A percentile compares a stretch with the other conserved stretches of the same genome.
Conservation (phyloP, 2,888 invertebrate genomes). For the Drosophila monieri region DNA sequence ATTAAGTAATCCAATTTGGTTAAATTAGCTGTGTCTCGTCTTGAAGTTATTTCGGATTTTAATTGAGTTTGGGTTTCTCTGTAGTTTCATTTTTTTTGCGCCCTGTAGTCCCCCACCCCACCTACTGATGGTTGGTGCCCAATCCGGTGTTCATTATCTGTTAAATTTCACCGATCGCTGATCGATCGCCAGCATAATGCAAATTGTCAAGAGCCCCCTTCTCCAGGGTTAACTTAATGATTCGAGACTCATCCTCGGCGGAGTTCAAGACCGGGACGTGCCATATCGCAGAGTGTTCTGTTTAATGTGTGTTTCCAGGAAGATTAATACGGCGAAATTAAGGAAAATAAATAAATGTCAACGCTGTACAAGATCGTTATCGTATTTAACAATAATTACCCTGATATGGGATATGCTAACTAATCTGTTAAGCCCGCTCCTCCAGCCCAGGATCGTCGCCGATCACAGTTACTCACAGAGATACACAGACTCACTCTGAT, state of each 20-base stretch:
- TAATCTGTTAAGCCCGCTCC: slow-evolving; percentile 81
- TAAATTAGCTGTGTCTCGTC: slow-evolving; percentile 76
- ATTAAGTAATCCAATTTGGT: slow-evolving; percentile 83
- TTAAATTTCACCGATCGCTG: slow-evolving; percentile 44
- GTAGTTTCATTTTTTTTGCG: not conserved
- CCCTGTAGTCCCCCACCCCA: not conserved
- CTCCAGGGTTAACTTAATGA: slow-evolving; percentile 13
- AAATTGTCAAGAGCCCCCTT: slow-evolving; percentile 64
- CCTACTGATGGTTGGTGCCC: not conserved
- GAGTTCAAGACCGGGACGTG: slow-evolving; percentile 50
- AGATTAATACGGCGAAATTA: slow-evolving; percentile 84
- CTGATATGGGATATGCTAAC: slow-evolving; percentile 84
- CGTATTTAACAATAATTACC: slow-evolving; percentile 85
- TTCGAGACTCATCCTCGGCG: slow-evolving; percentile 6
- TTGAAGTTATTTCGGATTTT: slow-evolving; percentile 40
- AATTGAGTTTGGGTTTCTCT: slow-evolving; percentile 46
- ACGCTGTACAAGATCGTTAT: slow-evolving; percentile 84
- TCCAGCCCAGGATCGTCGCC: slow-evolving; percentile 38
- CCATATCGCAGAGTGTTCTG: slow-evolving; percentile 40
- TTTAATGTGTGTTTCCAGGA: slow-evolving; percentile 80
- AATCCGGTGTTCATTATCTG: slow-evolving; percentile 9
- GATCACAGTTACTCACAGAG: slow-evolving; percentile 8
- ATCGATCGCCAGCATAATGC: slow-evolving; percentile 71
- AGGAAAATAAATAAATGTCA: slow-evolving; percentile 85
- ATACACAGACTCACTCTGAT: not conserved